Base-by-base conservation (phyloP, 2,888 invertebrate genomes). In the Aphodius sticticus region DNA sequence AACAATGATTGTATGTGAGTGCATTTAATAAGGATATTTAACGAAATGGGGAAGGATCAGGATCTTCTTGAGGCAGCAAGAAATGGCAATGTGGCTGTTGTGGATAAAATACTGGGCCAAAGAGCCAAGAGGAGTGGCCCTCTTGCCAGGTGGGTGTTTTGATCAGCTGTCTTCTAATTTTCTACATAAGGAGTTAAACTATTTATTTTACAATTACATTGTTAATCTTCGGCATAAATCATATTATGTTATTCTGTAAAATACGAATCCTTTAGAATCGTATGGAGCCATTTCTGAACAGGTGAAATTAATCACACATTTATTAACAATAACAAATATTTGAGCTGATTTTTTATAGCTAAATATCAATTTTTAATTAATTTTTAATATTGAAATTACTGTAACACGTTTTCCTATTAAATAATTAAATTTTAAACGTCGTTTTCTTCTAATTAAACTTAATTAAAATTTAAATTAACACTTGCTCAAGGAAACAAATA, bases 51-150 rank as follows among this genome's bases (percentile, higher is more conserved):
- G 89, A 97, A 97, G 91, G 98, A 98, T 91, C 97, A 97, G 91
- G 98, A 98, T 91, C 93, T 98, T 90, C 92, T 98, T 90, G 98
- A 98, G 89, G 98, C 97, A 86, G 97, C 98, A 85, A 94, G 98
- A 87, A 96, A 94, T 91, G 98, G 98, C 88, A 96, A 98, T 90
- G 93, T 95, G 87, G 92, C 93, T 85, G 93, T 95, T 86, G 96
- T 97, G 84, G 97, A 97, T 90, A 97, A 97, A 92, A 95, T 98
- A 88, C 92, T 98, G 86, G 94, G 93, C 86, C 96, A 96, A 90
- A 94, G 95, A 91, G 94, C 95, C 87, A 96, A 96, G 93, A 95
- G 96, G 92, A 96, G 96, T 92, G 97, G 97, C 92, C 97, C 97
- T 86, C 92, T 97, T 90, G 96, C 97, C 90, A 97, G 97, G 96